phyloP scores from a whole-genome alignment of 2,888 invertebrate species.

The Andricus curvator region DNA sequence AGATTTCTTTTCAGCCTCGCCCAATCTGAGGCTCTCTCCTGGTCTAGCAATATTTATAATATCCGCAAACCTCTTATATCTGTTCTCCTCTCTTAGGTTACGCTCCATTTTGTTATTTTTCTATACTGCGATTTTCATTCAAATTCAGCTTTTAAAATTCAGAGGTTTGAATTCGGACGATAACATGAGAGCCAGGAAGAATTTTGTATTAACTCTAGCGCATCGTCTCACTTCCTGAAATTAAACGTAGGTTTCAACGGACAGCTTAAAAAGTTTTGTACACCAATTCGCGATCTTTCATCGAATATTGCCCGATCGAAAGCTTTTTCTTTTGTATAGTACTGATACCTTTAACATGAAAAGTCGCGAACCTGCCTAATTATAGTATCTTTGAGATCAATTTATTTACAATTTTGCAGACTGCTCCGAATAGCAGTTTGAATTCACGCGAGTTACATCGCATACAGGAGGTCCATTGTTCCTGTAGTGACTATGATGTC shows the following conservation, averaged over 20 bases:
- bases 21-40: too few species aligned
- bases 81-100: too few species aligned
- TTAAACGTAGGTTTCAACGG: background rate
- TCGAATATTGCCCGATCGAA: background rate
- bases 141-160: conserved; percentile 20
- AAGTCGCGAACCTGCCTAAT: conserved; percentile 18
- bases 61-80: too few species aligned
- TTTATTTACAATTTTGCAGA: conserved; percentile 30
- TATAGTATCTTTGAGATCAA: conserved; percentile 8
- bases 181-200: conserved; percentile 37
- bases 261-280: conserved; percentile 1
- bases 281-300: background rate
- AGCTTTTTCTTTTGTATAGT: background rate
- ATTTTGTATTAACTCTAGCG: background rate
- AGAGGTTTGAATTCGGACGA: conserved; percentile 5
- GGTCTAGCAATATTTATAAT: too few species aligned
- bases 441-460: conserved; percentile 45
- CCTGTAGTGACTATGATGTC: conserved; percentile 30
- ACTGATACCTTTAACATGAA: background rate
- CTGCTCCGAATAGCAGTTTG: conserved; percentile 20
- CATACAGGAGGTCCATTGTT: conserved; percentile 49
- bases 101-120: too few species aligned
- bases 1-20: too few species aligned
- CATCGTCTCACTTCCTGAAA: background rate
- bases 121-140: conserved; percentile 3